phyloP scores from a whole-genome alignment of 2,797 vertebrate genomes.

The Enteromius viviparus region DNA sequence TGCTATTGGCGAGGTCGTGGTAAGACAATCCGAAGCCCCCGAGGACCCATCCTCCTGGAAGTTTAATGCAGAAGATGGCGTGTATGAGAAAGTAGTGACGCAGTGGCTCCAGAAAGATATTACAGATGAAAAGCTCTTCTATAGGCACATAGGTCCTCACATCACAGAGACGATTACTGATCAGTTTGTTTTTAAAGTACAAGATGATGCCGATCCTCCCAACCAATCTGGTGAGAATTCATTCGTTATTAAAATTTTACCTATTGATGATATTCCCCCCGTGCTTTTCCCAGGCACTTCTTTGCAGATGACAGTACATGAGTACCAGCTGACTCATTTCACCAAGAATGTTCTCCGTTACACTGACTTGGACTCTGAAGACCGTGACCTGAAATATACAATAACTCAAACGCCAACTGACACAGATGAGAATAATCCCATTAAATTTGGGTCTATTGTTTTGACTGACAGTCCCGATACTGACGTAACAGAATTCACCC shows the following conservation, averaged over 20 bases:
- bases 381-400: slow-evolving; percentile 89
- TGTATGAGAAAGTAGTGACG: slow-evolving; percentile 89
- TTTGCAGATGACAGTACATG: slow-evolving; percentile 87
- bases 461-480: slow-evolving; percentile 84
- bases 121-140: slow-evolving; percentile 87
- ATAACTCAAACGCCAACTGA: slow-evolving; percentile 85
- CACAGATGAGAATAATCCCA: slow-evolving; percentile 85
- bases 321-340: slow-evolving; percentile 88
- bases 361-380: slow-evolving; percentile 92
- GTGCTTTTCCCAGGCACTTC: slow-evolving; percentile 84
- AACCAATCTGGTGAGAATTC: slow-evolving; percentile 83
- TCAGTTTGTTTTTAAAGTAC: slow-evolving; percentile 88
- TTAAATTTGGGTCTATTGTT: slow-evolving; percentile 84
- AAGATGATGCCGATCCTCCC: slow-evolving; percentile 94
- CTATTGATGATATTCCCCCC: slow-evolving; percentile 88
- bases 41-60: slow-evolving; percentile 86
- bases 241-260: slow-evolving; percentile 85
- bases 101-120: slow-evolving; percentile 93
- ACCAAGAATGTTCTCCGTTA: slow-evolving; percentile 87
- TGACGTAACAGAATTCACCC: slow-evolving; percentile 88
- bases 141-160: slow-evolving; percentile 87
- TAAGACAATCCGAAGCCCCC: slow-evolving; percentile 86
- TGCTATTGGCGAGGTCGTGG: slow-evolving; percentile 78
- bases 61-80: slow-evolving; percentile 75
- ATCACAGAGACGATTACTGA: slow-evolving; percentile 83